Conservation (phyloP, 2,888 invertebrate genomes). For the Leptopterna dolabrata region DNA sequence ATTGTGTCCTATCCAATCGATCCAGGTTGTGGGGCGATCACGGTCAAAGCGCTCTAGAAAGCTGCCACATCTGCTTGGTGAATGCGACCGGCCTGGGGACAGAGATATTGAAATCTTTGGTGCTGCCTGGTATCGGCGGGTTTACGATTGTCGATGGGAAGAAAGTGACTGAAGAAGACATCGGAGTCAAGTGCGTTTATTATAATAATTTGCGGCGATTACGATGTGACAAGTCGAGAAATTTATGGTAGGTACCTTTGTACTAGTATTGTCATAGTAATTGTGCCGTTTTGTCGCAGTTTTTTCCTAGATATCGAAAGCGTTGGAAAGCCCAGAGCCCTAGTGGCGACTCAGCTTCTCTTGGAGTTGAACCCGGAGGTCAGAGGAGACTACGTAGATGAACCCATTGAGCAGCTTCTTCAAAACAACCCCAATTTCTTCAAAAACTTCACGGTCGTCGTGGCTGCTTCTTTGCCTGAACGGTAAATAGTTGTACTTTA, state of each 20-base stretch:
- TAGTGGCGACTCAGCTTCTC: conserved; percentile 83
- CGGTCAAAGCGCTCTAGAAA: conserved; percentile 90
- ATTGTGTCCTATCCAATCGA: neutral
- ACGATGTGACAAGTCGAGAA: too few relatives aligned
- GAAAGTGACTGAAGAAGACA: conserved; percentile 88
- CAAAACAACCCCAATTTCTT: conserved; percentile 90
- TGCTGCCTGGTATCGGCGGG: conserved; percentile 92
- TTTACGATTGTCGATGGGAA: conserved; percentile 93
- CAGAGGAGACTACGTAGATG: conserved; percentile 91
- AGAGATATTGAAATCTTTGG: conserved; percentile 93
- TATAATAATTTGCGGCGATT: too few relatives aligned
- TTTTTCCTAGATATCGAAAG: conserved; percentile 90
- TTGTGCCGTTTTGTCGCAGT: conserved; percentile 67
- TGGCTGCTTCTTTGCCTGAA: conserved; percentile 82
- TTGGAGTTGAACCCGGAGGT: conserved; percentile 94
- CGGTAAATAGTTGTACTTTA: conserved; percentile 66
- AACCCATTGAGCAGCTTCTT: conserved; percentile 85
- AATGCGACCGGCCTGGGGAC: conserved; percentile 95
- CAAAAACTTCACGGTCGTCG: conserved; percentile 86
- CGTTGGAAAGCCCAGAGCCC: conserved; percentile 85
- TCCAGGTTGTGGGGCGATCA: conserved; percentile 97
- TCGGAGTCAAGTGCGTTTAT: conserved; percentile 84
- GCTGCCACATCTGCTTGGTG: conserved; percentile 90
- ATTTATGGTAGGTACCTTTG: neutral
- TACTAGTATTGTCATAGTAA: too few relatives aligned